A percentile compares a stretch with the other conserved stretches of the same genome.
Evolutionary conservation across 2,888 invertebrate genomes (phyloP).

Genomic region (Cheilosia vernalis): DNA sequence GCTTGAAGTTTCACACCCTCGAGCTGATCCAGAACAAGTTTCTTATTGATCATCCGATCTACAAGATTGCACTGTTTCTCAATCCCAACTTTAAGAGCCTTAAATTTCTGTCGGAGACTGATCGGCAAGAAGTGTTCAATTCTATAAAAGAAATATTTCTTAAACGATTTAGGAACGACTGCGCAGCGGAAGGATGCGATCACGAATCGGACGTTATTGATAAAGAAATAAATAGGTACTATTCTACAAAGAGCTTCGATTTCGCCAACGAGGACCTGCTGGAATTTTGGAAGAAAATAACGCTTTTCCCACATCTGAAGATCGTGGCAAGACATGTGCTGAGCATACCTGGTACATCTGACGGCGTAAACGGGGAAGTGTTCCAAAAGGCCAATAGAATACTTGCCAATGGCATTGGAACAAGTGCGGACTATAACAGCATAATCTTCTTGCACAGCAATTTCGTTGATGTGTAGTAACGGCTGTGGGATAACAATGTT

Average conservation of each 20-base stretch:
- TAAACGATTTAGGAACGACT: neutral
- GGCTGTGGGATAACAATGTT: constrained; percentile 7
- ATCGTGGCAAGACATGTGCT: constrained; percentile 49
- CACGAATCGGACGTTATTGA: constrained; percentile 30
- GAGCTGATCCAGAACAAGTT: constrained; percentile 43
- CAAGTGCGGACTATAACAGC: constrained; percentile 45
- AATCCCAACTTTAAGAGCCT: constrained; percentile 65
- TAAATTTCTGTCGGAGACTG: constrained; percentile 50
- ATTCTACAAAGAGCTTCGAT: constrained; percentile 55
- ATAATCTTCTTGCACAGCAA: constrained; percentile 57
- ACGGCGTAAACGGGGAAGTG: constrained; percentile 56
- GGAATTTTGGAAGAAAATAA: constrained; percentile 57
- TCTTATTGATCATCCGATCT: constrained; percentile 48
- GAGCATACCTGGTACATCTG: constrained; percentile 58
- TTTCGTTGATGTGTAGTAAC: constrained; percentile 36
- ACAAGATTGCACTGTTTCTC: constrained; percentile 62
- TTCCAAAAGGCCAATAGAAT: constrained; percentile 47
- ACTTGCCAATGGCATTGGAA: constrained; percentile 38
- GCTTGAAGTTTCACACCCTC: constrained; percentile 50
- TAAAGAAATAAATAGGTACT: constrained; percentile 52
- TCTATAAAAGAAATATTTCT: constrained; percentile 45
- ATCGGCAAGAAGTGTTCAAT: constrained; percentile 54
- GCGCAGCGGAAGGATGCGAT: neutral
- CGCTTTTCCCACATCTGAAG: constrained; percentile 41
- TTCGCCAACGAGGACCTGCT: constrained; percentile 52